A percentile compares a stretch with the other conserved stretches of the same genome.
Evolutionary conservation across 1,140 invertebrate species (phyloP).

Genomic region (Diabrotica undecimpunctata): DNA sequence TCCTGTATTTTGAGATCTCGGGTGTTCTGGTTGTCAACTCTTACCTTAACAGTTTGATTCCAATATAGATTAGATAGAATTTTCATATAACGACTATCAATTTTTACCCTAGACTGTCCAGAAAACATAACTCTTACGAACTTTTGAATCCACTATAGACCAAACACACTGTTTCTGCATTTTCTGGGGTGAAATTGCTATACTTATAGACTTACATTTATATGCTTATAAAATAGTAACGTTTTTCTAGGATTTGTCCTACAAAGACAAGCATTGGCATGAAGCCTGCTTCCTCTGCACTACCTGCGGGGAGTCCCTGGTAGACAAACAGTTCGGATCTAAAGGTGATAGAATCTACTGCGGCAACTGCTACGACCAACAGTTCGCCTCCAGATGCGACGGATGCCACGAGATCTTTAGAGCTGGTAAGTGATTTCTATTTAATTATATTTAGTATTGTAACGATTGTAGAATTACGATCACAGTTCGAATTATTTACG

Average conservation of each 20-base stretch:
- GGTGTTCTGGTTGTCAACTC: no score
- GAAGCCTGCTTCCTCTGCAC: constrained; percentile 98
- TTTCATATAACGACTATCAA: no score
- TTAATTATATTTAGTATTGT: background rate
- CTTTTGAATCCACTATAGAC: no score
- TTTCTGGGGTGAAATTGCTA: no score
- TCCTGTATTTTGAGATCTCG: no score
- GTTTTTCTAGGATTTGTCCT: constrained; percentile 89
- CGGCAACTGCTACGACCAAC: constrained; percentile 97
- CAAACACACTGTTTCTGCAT: no score
- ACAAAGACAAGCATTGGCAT: constrained; percentile 99
- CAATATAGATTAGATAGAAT: no score
- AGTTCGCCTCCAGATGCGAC: constrained; percentile 98
- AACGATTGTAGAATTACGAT: background rate
- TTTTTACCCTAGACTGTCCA: no score
- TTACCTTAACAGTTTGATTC: no score
- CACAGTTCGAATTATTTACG: background rate
- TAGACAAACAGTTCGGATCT: constrained; percentile 98
- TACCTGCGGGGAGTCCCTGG: constrained; percentile 95
- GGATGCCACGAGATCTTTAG: constrained; percentile 97
- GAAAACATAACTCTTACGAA: no score
- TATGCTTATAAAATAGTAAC: no score
- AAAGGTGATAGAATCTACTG: constrained; percentile 98
- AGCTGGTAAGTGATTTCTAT: constrained; percentile 72
- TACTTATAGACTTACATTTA: no score